Base-by-base conservation (phyloP, 1,140 invertebrate species). In the Tetramorium alpestre region DNA sequence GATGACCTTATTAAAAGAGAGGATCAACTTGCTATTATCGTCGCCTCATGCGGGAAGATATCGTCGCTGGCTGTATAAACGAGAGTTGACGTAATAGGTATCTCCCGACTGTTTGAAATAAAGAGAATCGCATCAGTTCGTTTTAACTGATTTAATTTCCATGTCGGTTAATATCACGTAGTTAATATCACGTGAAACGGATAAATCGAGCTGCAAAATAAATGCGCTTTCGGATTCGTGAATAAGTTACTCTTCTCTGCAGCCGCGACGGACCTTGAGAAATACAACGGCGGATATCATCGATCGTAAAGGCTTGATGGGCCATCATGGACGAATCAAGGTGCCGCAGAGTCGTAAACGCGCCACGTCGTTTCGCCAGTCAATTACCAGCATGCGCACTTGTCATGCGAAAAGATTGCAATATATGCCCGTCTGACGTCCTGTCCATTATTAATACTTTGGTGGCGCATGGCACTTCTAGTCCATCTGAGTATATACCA, bases 241-340 rank as follows among this genome's bases (percentile, higher is more conserved):
- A 44, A 56, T 58, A 56, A 70, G 38, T 44, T 44, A 82, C 49
- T 54, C 33, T 54, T 47, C 38, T 13, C 10, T 10, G 33, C 16
- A 28, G 13, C 28, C 25, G 28, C 28, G 3, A 38, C 5, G 10
- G 33, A 33, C 5, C 64, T 72, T 58, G 69, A 70, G 70, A 18
- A 69, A 77, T 49, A 54, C 64, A 81, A 77, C 22, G 58, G 33
- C 28, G n/a, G n/a, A 28, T 54, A 72, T 56, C 69, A 86, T 90
- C 73, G 73, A 91, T 80, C 87, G 73, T 88, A 85, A 90, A 90
- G 49, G 22, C 22, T 87, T 88, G 64, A 90, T 77, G 41, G 76
- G 22, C 54, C 51, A 49, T 64, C 22, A 25, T 10, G 60, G 2
- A 60, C 67, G 85, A 87, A 81, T 87, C 76, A 70, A 87, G 69